A percentile compares a stretch with the other conserved stretches of the same genome.
Conservation (phyloP, 2,888 invertebrate species). For the Catocala nupta region DNA sequence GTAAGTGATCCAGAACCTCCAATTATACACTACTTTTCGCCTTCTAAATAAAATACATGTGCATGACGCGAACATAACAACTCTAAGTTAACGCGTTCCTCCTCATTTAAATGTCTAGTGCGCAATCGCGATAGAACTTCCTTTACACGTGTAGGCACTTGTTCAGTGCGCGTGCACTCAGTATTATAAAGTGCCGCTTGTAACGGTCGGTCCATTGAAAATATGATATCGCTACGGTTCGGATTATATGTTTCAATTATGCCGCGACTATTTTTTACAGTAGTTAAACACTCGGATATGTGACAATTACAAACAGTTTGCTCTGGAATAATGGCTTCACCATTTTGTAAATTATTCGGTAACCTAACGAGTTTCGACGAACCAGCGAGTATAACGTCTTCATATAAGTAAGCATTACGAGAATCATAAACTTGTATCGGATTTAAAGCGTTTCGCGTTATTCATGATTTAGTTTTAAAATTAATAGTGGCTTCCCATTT, state of each 20-base stretch:
- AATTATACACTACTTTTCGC: too few species aligned
- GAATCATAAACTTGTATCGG: constrained; percentile 2
- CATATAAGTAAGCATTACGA: constrained; percentile 6
- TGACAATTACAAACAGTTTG: constrained; percentile 6
- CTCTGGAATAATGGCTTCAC: background rate
- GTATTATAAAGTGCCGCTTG: background rate
- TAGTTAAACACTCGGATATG: constrained; percentile 3
- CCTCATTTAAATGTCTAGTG: background rate
- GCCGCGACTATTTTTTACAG: background rate
- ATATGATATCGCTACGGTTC: background rate
- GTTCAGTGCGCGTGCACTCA: background rate
- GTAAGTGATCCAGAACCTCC: too few species aligned
- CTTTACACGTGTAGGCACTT: background rate
- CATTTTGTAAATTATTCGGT: constrained; percentile 1
- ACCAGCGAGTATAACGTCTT: constrained; percentile 11
- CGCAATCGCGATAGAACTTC: background rate
- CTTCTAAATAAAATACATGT: background rate
- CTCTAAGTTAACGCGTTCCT: background rate
- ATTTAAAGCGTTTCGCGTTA: constrained; percentile 23
- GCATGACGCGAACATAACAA: background rate
- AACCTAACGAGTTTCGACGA: constrained; percentile 10
- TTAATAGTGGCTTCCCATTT: constrained; percentile 41
- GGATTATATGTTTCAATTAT: background rate
- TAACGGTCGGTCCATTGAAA: background rate
- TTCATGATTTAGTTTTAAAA: constrained; percentile 23